phyloP scores from a whole-genome alignment of 2,113 vertebrate genomes.

The Cochlearius cochlearius region DNA sequence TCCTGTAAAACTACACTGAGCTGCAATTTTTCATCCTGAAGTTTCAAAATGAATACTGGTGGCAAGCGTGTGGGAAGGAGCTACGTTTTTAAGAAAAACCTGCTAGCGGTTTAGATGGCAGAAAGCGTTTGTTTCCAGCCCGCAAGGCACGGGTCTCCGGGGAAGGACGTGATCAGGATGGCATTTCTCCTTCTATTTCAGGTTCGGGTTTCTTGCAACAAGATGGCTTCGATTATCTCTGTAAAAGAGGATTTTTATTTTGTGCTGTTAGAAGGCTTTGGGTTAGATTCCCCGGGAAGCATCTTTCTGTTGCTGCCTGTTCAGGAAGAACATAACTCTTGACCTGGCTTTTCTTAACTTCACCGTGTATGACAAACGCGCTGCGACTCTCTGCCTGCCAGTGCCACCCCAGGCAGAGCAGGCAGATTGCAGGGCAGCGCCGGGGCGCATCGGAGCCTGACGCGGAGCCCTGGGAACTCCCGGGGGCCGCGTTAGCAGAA shows the following conservation, averaged over 20 bases:
- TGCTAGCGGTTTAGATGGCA: not conserved
- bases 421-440: not conserved
- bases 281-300: not conserved
- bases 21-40: not conserved
- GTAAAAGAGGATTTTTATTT: not conserved
- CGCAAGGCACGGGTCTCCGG: not conserved
- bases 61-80: not conserved
- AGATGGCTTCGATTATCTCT: not conserved
- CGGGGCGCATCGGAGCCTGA: not conserved
- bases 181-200: not conserved
- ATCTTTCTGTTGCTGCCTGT: not conserved
- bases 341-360: not conserved
- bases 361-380: not conserved
- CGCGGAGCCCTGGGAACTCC: not conserved
- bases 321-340: not conserved
- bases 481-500: not conserved
- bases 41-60: not conserved
- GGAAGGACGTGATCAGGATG: not conserved
- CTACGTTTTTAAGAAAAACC: not conserved
- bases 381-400: not conserved
- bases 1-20: not conserved
- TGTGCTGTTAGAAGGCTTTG: not conserved
- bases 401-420: not conserved
- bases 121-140: not conserved
- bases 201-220: not conserved